Evolutionary conservation across 2,113 vertebrate genomes (phyloP).

Genomic region (Ondatra zibethicus): DNA sequence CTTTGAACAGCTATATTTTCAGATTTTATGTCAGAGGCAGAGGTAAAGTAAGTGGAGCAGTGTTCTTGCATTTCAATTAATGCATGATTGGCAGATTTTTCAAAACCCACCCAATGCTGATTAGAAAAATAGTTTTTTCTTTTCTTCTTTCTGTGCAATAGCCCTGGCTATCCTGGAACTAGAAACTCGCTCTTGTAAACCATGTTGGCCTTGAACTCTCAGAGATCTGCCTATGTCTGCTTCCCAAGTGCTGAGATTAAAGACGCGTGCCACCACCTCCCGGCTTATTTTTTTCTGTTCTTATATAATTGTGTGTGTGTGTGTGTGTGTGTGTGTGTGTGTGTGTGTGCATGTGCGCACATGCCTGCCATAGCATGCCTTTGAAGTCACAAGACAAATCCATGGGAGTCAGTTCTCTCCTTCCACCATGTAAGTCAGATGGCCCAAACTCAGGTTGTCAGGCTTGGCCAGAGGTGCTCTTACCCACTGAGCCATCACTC

Average conservation of each 20-base stretch:
- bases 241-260: too few relatives aligned
- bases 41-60: not conserved
- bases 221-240: too few relatives aligned
- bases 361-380: not conserved
- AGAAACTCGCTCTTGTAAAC: too few relatives aligned
- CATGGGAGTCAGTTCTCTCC: not conserved
- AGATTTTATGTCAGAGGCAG: not conserved
- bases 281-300: too few relatives aligned
- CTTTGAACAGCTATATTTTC: conserved; percentile 38
- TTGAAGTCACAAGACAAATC: not conserved
- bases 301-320: too few relatives aligned
- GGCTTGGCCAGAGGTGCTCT: not conserved
- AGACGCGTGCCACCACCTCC: too few relatives aligned
- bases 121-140: not conserved
- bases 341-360: not conserved
- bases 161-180: too few relatives aligned
- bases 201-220: too few relatives aligned
- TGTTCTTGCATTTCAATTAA: not conserved
- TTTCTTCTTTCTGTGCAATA: too few relatives aligned
- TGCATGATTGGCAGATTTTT: not conserved
- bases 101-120: not conserved
- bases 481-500: not conserved
- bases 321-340: not conserved
- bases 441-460: not conserved
- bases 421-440: not conserved